Evolutionary conservation across 2,113 vertebrate species (phyloP).

Genomic region (Scophthalmus maximus): DNA sequence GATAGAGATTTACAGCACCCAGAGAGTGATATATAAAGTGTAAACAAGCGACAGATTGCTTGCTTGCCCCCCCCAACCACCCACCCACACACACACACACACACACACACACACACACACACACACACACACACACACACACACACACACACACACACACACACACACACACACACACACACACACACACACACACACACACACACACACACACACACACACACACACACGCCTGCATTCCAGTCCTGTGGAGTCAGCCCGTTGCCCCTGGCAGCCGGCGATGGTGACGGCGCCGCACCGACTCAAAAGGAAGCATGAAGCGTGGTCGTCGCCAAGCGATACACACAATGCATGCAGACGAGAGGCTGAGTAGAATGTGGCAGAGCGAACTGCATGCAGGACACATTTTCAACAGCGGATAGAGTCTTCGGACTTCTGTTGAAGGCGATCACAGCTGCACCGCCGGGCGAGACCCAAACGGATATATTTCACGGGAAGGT

Average conservation of each 20-base stretch:
- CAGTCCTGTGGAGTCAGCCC: slow-evolving; percentile 55
- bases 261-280: slow-evolving; percentile 69
- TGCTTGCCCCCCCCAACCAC: too few relatives aligned
- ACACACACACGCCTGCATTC: slow-evolving; percentile 56
- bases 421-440: neutral
- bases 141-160: too few relatives aligned
- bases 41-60: slow-evolving; percentile 78
- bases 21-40: slow-evolving; percentile 69
- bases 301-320: slow-evolving; percentile 42
- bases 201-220: slow-evolving; percentile 46
- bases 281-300: slow-evolving; percentile 48
- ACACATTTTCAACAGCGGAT: neutral
- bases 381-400: too few relatives aligned
- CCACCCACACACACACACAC: too few relatives aligned
- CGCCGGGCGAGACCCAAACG: neutral
- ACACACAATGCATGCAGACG: slow-evolving; percentile 24
- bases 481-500: too few relatives aligned
- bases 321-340: slow-evolving; percentile 36
- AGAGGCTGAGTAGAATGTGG: slow-evolving; percentile 33
- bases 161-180: too few relatives aligned
- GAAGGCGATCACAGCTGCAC: neutral
- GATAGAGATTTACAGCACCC: slow-evolving; percentile 64
- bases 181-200: slow-evolving; percentile 35
- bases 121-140: too few relatives aligned
- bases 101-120: too few relatives aligned